A percentile compares a stretch with the other conserved stretches of the same genome.
phyloP scores from a whole-genome alignment of 2,888 invertebrate species.

The Xylota sylvarum region DNA sequence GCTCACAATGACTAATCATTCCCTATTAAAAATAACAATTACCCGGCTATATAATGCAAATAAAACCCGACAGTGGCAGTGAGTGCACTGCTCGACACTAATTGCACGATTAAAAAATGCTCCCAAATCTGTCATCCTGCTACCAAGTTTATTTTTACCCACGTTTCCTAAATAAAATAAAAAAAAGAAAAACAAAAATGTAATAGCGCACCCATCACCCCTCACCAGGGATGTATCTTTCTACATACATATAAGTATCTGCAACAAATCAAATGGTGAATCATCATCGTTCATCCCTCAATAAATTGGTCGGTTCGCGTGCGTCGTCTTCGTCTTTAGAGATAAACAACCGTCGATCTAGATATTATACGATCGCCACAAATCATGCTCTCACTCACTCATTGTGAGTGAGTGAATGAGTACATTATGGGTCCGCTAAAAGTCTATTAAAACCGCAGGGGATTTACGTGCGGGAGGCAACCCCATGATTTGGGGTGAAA shows the following conservation, averaged over 20 bases:
- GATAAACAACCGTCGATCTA: slow-evolving; percentile 45
- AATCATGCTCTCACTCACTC: slow-evolving; percentile 28
- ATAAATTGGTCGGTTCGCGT: slow-evolving; percentile 51
- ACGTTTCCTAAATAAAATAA: slow-evolving; percentile 60
- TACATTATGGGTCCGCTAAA: slow-evolving; percentile 15
- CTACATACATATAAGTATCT: slow-evolving; percentile 13
- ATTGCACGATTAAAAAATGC: slow-evolving; percentile 75
- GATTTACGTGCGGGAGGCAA: slow-evolving; percentile 1
- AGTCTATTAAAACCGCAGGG: slow-evolving; percentile 22
- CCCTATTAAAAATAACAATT: slow-evolving; percentile 73
- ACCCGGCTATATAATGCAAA: slow-evolving; percentile 70
- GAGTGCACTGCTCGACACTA: slow-evolving; percentile 68
- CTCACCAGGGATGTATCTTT: slow-evolving; percentile 7
- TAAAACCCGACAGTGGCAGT: slow-evolving; percentile 57
- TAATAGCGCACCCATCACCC: slow-evolving; percentile 11
- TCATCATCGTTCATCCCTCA: slow-evolving; percentile 65
- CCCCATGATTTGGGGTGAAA: slow-evolving; percentile 24
- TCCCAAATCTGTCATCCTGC: slow-evolving; percentile 74
- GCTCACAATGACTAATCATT: slow-evolving; percentile 66
- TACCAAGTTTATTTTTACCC: slow-evolving; percentile 63
- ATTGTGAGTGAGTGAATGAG: slow-evolving; percentile 16
- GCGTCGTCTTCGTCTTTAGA: slow-evolving; percentile 38
- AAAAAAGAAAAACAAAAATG: slow-evolving; percentile 47
- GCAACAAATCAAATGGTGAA: slow-evolving; percentile 66
- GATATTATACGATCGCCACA: slow-evolving; percentile 36